Evolutionary conservation across 2,113 vertebrate species (phyloP), one percentile per base, ranked within the genome.

Genomic region (Crotalus tigris): DNA sequence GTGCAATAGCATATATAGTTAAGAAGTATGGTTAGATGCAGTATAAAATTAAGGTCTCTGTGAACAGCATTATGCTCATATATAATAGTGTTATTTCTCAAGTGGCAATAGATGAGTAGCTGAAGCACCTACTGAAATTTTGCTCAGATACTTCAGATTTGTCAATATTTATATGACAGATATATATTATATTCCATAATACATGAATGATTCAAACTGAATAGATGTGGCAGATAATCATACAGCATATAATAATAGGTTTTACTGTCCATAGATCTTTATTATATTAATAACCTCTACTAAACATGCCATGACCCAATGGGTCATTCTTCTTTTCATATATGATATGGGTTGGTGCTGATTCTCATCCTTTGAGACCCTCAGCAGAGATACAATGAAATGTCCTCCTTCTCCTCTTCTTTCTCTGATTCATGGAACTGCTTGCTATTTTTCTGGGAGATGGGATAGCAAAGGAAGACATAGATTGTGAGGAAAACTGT

Each of bases 171-270:
- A 92, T 39, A 88, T 89, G 91, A 59, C 49, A 95, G 24, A 91
- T 91, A 91, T 24, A 51, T 23, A 95, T 7, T 86, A 69, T 53
- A 58, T 95, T 59, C 5, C 0, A 21, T 90, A 81, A 95, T n/a
- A 95, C 97, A 95, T 96, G 55, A 85, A 89, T 95, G 24, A 51
- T 13, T 90, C 46, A 54, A 17, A 90, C 93, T 85, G 94, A 96
- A 88, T 92, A 95, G 92, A 88, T 75, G n/a, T 94, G 89, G 44
- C 69, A 90, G 58, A 95, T 95, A 94, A 95, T 93, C n/a, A 57
- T 88, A 92, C 0, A 4, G 10, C 85, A 92, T 57, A 33, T 85
- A 95, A 92, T 44, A 92, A 5, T 26, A 81, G 6, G 49, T 2
- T 95, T 69, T 93, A 10, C 24, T 94, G 59, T 57, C 26, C 91